These are phyloP conservation scores for Caenorhabditis becei DNA, from an alignment of 2,888 invertebrate genomes.

Conservation along the genomic window DNA sequence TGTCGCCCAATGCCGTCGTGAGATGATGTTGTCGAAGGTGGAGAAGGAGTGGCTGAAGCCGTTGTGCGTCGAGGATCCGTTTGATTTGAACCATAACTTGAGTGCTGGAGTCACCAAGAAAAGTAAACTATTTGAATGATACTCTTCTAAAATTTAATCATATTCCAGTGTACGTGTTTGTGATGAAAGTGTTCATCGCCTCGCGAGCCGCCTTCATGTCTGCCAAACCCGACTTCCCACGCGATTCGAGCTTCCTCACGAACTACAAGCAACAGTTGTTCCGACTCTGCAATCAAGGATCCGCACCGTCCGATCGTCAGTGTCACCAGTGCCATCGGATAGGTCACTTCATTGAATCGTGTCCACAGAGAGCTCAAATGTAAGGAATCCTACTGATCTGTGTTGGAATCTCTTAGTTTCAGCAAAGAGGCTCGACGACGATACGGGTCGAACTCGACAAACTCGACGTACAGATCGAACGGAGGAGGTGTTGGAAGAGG, in stretches of 20 bases:
- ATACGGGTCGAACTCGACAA: constrained; percentile 39
- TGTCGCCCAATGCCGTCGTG: constrained; percentile 70
- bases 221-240: background rate
- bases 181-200: constrained; percentile 67
- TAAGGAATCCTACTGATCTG: background rate
- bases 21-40: constrained; percentile 82
- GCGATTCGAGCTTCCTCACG: background rate
- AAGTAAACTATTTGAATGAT: constrained; percentile 39
- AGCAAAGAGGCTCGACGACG: constrained; percentile 23
- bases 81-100: constrained; percentile 85
- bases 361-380: constrained; percentile 33
- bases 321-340: constrained; percentile 62
- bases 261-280: constrained; percentile 15
- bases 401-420: background rate
- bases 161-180: constrained; percentile 70
- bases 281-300: constrained; percentile 49
- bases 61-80: constrained; percentile 86
- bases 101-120: constrained; percentile 83
- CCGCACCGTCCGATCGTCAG: constrained; percentile 57
- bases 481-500: background rate
- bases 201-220: constrained; percentile 48
- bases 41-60: constrained; percentile 84
- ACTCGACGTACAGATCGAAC: constrained; percentile 31
- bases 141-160: background rate
- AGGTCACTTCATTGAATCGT: constrained; percentile 66